Base-by-base conservation (phyloP, 2,797 vertebrate genomes). In the Propithecus perrieri region DNA sequence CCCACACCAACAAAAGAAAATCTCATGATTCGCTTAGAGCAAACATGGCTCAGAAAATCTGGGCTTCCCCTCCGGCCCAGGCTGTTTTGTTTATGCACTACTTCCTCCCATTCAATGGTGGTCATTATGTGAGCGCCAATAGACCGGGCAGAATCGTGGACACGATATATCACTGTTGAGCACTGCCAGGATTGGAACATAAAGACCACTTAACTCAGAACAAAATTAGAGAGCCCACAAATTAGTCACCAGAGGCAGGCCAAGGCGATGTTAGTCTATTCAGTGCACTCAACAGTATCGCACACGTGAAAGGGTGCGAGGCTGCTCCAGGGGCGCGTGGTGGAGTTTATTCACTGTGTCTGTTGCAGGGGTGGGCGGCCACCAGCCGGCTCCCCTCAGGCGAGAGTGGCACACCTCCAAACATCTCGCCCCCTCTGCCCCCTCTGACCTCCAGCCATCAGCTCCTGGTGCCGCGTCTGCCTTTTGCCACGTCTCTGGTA, bases 181-280 rank as follows among this genome's bases (percentile, higher is more conserved):
- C 1, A 2, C 80, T 93, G 95, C 96, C 95, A 94, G 94, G 93
- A 92, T 35, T 96, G 72, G 93, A 96, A 94, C 85, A 92, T 94
- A 97, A 97, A 98, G 97, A 78, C 93, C 96, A 96, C 95, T 97
- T 96, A 98, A 96, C 91, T 87, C 46, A 50, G 95, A 97, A 61
- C 81, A 75, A 97, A 97, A 96, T 95, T 96, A 79, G 94, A 81
- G 96, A 96, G 87, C 83, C 92, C 95, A 95, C 98, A 97, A 85
- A 95, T 97, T 79, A 97, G 96, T 92, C 92, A 85, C 93, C 72
- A 3, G 96, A 89, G 94, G 95, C 86, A 93, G 89, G 85, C 93
- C 85, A 93, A 65, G 90, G 95, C 6, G 59, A 38, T 38, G 41
- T 63, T 85, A 46, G 86, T 74, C 95, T 84, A 65, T 89, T 97